These are phyloP conservation scores for Poecilia latipinna DNA, from an alignment of 2,113 vertebrate genomes.

Conservation along the genomic window DNA sequence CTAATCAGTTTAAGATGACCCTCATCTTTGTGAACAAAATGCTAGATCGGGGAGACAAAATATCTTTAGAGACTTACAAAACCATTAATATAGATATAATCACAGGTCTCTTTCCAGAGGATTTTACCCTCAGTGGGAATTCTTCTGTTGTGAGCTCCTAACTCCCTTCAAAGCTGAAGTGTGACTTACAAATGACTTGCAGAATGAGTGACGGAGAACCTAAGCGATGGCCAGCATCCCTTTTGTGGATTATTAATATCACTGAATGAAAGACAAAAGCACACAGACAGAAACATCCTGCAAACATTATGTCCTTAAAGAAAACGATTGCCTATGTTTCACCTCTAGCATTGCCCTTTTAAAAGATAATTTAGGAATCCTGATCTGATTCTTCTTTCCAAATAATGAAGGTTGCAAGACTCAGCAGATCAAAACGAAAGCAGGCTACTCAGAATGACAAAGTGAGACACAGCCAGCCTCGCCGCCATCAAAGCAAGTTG, in stretches of 20 bases:
- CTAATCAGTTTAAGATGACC: conserved; percentile 88
- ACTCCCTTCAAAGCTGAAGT: conserved; percentile 78
- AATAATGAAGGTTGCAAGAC: conserved; percentile 47
- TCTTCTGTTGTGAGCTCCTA: conserved; percentile 64
- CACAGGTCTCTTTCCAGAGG: conserved; percentile 75
- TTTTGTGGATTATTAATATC: conserved; percentile 65
- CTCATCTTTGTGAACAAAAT: conserved; percentile 74
- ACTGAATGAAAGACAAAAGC: conserved; percentile 45
- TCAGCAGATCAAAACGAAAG: conserved; percentile 53
- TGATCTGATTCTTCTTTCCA: conserved; percentile 28
- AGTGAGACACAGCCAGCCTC: conserved; percentile 55
- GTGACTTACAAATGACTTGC: conserved; percentile 83
- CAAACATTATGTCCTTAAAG: conserved; percentile 10
- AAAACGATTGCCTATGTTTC: conserved; percentile 15
- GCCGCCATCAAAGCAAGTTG: conserved; percentile 76
- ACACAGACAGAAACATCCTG: not conserved
- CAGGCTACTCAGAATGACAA: conserved; percentile 54
- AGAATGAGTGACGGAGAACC: conserved; percentile 78
- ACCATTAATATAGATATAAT: conserved; percentile 84
- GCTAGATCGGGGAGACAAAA: conserved; percentile 74
- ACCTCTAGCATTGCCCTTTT: not conserved
- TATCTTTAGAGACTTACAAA: conserved; percentile 74
- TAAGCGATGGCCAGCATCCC: conserved; percentile 67
- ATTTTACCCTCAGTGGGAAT: conserved; percentile 75
- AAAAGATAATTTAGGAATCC: conserved; percentile 13